Base-by-base conservation (phyloP, 2,113 vertebrate species). In the Fukomys damarensis region DNA sequence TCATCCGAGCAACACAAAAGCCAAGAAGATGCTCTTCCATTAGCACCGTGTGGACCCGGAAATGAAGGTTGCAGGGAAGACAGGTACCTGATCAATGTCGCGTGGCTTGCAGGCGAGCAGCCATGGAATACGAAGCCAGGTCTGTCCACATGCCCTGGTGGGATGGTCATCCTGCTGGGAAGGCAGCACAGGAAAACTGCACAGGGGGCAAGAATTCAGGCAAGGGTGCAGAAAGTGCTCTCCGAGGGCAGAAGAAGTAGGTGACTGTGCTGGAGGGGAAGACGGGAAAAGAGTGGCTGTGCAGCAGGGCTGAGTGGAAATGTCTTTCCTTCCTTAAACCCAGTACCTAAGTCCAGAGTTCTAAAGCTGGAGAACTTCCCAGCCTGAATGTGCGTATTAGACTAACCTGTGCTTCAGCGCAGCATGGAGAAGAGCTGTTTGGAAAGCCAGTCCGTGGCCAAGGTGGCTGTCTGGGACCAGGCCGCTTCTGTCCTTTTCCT, bases 211-310 rank as follows among this genome's bases (percentile, higher is more conserved):
- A 41, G n/a, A 0, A 2, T n/a, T 35, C 28, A 19, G 2, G 9
- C 54, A 41, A 14, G 56, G 7, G 0, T 8, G 10, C 32, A 28
- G 1, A 1, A 0, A 19, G n/a, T 16, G 46, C n/a, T 30, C 32
- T n/a, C 24, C 2, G 32, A 30, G 24, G 32, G 2, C 1, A 12
- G 46, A 70, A 58, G 41, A n/a, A 8, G 2, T 8, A 2, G 49
- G 7, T 22, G 43, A 35, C 16, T 28, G 52, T 35, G 30, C 13
- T 54, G 26, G 58, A n/a, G n/a, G 22, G 2, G 24, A 59, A 59
- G 19, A n/a, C 17, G 13, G 35, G 35, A 12, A 76, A n/a, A 65
- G 80, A 76, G 24, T 38, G 49, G 61, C 7, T n/a, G 4, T 7
- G 28, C 13, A 13, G 2, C 12, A 6, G 6, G 38, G 0, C 5